Base-by-base conservation (phyloP, 2,113 vertebrate genomes). In the Anseranas semipalmata region DNA sequence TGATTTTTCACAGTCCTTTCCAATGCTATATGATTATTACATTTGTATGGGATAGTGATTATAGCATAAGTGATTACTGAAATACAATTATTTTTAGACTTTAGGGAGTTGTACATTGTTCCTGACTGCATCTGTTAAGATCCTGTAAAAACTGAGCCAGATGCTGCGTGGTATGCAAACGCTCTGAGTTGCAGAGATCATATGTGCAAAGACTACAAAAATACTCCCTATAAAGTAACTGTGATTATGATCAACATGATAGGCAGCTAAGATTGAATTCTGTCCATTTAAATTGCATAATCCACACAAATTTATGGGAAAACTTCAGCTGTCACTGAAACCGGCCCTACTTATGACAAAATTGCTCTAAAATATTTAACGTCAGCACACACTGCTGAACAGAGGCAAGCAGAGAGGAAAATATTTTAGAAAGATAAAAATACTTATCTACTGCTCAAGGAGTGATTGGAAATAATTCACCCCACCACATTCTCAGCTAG, bases 91-190 rank as follows among this genome's bases (percentile, higher is more conserved):
- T 94, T 94, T 97, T 95, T 89, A 94, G 92, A 90, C 90, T 85
- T 86, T 15, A 27, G 86, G 74, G 95, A 94, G 76, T n/a, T 89
- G 73, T 72, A 82, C 35, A 45, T 93, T 94, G 86, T 50, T 94
- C 62, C 76, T 76, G 52, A 95, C 48, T 93, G 92, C 90, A 92
- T 95, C 95, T 96, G 95, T 79, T 78, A 65, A 82, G 81, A 85
- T 85, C 62, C 81, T 85, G 77, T 68, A 79, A 96, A 95, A 96
- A 89, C 39, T 5, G 8, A 96, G 91, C 87, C 94, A 96, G 91
- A 96, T 96, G 93, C 93, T 95, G 89, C 12, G 1, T 96, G 93
- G 93, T 92, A 95, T 94, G 77, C 83, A 95, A 96, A 93, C 72
- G 52, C 60, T 90, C 33, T 45, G 62, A 92, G 70, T 17, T 78